Base-by-base conservation (phyloP, 2,797 vertebrate species). In the Chelonia mydas region DNA sequence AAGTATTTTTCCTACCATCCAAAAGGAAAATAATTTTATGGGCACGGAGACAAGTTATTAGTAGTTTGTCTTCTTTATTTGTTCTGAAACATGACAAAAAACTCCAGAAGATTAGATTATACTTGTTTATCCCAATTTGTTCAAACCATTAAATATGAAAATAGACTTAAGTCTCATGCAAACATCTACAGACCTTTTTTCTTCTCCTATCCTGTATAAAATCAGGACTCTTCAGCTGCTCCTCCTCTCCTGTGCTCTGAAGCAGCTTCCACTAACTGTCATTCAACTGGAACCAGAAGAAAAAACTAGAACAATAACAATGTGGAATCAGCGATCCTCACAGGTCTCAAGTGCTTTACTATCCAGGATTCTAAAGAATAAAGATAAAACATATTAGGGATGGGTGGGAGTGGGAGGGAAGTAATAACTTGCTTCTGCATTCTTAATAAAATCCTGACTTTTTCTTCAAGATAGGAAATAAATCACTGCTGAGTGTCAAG, bases 261-360 rank as follows among this genome's bases (percentile, higher is more conserved):
- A 96, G 79, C 72, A 90, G 79, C 53, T 96, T 90, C 84, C 51
- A 27, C 78, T 51, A 78, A 87, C 16, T 92, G 0, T 78, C 86
- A 89, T 81, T 97, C 90, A 91, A 49, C 51, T 96, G 89, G 85
- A 97, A 97, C 91, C 93, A 95, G 88, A 96, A 92, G 91, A 88
- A 93, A 93, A 88, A 85, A 86, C 78, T 78, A 51, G 89, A 90
- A 91, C 89, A 95, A 97, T 92, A 93, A 94, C 81, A 28, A 23
- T 93, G 88, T 86, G 79, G 90, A 93, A 94, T 95, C 51, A 94
- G 84, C 85, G 50, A 88, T 93, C 81, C 74, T 82, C 53, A 83
- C n/a, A 27, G 27, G 68, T 93, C 83, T 94, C 76, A 81, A 84
- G 53, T 2, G 3, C 77, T 89, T 87, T 3, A 1, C 87, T 93